A percentile compares a stretch with the other conserved stretches of the same genome.
Evolutionary conservation across 2,888 invertebrate genomes (phyloP).

Genomic region (Scaptomyza polygonia): DNA sequence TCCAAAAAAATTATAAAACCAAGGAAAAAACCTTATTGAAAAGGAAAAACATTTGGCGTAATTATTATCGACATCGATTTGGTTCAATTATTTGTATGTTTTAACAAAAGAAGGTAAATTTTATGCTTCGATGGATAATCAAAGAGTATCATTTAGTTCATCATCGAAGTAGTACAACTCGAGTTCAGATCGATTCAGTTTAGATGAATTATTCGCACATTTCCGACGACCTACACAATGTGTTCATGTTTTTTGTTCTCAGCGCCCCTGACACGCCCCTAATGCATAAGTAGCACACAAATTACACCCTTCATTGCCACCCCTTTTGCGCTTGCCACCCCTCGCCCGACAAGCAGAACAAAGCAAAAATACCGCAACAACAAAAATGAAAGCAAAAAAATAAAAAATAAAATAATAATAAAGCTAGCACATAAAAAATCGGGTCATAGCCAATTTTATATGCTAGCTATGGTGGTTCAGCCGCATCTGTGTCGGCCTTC

Average conservation of each 20-base stretch:
- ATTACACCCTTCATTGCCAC: constrained; percentile 7
- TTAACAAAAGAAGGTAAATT: neutral
- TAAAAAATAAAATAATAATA: constrained; percentile 40
- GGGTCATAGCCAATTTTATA: constrained; percentile 77
- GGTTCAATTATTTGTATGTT: no score
- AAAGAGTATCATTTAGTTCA: constrained; percentile 5
- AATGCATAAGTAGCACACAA: constrained; percentile 14
- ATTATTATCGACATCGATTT: constrained; percentile 47
- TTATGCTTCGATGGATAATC: no score
- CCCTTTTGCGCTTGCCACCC: constrained; percentile 11
- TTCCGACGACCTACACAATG: constrained; percentile 46
- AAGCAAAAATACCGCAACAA: constrained; percentile 37
- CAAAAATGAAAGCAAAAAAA: constrained; percentile 20
- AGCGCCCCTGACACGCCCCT: constrained; percentile 42
- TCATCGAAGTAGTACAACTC: neutral
- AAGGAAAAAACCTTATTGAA: constrained; percentile 31
- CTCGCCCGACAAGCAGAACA: constrained; percentile 15
- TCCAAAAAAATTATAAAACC: constrained; percentile 45
- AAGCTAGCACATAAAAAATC: constrained; percentile 66
- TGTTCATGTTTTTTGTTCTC: neutral
- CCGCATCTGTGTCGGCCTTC: constrained; percentile 24
- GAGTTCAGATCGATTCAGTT: neutral
- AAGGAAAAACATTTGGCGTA: constrained; percentile 31
- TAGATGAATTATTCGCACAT: constrained; percentile 20
- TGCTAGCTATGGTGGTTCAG: constrained; percentile 59